Evolutionary conservation across 2,797 vertebrate genomes (phyloP).

Genomic region (Potorous gilbertii): DNA sequence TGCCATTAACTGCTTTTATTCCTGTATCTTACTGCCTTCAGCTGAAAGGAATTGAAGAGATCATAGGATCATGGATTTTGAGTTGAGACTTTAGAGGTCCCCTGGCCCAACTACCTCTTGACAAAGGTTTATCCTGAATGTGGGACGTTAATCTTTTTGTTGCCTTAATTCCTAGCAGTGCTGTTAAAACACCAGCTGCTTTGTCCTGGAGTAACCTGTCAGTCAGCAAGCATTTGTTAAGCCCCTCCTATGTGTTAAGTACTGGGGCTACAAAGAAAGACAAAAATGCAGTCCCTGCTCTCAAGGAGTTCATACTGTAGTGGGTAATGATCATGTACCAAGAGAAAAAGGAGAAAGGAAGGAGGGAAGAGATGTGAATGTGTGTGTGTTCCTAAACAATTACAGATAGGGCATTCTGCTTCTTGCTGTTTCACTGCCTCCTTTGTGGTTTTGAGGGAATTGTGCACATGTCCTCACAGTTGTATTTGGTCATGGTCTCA

Average conservation of each 20-base stretch:
- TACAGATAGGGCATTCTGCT: slow-evolving; percentile 38
- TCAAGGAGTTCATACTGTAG: not conserved
- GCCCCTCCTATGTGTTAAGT: not conserved
- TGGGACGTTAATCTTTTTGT: not conserved
- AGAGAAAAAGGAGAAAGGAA: not conserved
- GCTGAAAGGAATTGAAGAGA: not conserved
- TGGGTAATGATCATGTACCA: not conserved
- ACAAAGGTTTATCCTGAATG: not conserved
- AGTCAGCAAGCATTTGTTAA: not conserved
- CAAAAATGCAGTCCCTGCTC: not conserved
- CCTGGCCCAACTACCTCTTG: not conserved
- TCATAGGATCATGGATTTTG: not conserved
- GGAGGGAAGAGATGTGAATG: slow-evolving; percentile 22
- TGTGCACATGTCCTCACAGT: slow-evolving; percentile 16
- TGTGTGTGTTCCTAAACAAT: not conserved
- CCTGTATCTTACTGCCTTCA: not conserved
- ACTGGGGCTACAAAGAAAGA: not conserved
- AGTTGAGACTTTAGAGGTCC: not conserved
- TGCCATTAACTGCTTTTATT: not conserved
- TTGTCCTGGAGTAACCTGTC: not conserved
- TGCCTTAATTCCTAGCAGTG: not conserved
- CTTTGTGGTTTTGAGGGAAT: slow-evolving; percentile 33
- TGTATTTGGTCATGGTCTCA: slow-evolving; percentile 2
- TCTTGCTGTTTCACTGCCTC: not conserved
- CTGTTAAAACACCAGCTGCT: not conserved